Evolutionary conservation across 2,113 vertebrate species (phyloP).

Genomic region (Shinisaurus crocodilurus): DNA sequence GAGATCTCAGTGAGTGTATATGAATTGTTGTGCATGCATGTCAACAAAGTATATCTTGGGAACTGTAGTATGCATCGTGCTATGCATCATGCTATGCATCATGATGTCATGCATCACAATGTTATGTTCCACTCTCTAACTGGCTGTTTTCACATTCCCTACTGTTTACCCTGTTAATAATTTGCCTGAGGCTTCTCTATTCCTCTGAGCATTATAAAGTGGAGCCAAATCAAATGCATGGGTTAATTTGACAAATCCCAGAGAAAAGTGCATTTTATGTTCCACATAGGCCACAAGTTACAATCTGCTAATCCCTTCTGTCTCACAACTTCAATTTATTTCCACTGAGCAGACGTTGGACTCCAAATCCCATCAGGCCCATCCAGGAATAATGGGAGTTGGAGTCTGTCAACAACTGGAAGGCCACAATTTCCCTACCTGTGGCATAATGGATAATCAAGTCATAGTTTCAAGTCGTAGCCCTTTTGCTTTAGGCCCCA

Average conservation of each 20-base stretch:
- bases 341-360: neutral
- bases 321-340: neutral
- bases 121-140: too few species aligned
- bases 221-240: neutral
- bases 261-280: neutral
- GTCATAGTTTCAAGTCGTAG: neutral
- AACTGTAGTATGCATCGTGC: too few species aligned
- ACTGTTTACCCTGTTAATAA: neutral
- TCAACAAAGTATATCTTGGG: too few species aligned
- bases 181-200: neutral
- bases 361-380: neutral
- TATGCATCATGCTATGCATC: too few species aligned
- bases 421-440: neutral
- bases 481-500: too few species aligned
- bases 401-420: neutral
- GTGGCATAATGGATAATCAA: neutral
- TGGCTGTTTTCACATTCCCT: too few species aligned
- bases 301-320: neutral
- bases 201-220: neutral
- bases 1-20: too few species aligned
- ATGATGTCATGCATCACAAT: too few species aligned
- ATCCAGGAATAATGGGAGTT: neutral
- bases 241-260: neutral
- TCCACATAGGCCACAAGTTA: neutral
- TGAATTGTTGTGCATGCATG: too few species aligned